Percentiles rank a stretch among this genome's conserved stretches.
phyloP scores from a whole-genome alignment of 2,113 vertebrate genomes.

The Rallus limicola region DNA sequence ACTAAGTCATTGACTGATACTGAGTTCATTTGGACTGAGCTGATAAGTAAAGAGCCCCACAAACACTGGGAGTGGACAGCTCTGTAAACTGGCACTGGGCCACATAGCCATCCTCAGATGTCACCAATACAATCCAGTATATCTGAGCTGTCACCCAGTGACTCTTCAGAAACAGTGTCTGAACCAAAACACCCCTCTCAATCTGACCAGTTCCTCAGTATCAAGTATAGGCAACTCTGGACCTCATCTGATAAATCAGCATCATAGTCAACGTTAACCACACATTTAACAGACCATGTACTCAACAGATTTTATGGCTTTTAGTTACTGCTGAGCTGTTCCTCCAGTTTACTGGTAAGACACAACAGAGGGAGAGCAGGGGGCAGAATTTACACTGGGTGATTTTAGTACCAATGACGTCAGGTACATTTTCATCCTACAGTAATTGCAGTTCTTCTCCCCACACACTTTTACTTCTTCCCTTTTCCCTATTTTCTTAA shows the following conservation, averaged over 20 bases:
- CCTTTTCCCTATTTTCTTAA: neutral
- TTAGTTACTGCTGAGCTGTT: neutral
- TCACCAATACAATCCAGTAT: neutral
- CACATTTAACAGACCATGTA: neutral
- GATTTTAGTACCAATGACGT: neutral
- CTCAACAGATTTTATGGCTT: neutral
- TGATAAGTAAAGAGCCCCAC: neutral
- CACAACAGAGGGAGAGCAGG: neutral
- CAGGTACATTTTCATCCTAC: neutral
- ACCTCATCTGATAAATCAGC: neutral
- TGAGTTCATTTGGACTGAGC: neutral
- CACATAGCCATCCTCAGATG: neutral
- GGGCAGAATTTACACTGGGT: neutral
- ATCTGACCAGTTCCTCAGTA: neutral
- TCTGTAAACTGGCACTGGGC: neutral
- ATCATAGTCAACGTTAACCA: neutral
- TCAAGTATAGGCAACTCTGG: neutral
- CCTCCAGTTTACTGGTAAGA: neutral
- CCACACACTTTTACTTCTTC: neutral
- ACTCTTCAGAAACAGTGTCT: neutral
- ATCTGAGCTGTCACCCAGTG: neutral
- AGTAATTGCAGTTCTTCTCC: neutral
- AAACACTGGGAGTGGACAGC: neutral
- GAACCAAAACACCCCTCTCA: neutral
- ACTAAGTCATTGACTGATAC: neutral